These are phyloP conservation scores for Macrosoma leucophasiata DNA, from an alignment of 2,888 invertebrate species.

Conservation along the genomic window DNA sequence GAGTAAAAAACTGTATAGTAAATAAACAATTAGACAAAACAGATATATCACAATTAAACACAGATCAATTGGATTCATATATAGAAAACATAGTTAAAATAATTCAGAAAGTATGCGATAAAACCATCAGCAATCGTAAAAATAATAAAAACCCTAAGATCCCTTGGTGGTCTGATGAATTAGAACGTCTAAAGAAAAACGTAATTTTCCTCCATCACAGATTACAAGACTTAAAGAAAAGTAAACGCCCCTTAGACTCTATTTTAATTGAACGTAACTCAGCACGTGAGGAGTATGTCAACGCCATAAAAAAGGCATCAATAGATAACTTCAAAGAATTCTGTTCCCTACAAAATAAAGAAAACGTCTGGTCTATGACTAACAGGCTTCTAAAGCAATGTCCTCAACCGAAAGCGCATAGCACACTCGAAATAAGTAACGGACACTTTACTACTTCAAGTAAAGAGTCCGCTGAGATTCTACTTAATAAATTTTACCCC, in stretches of 20 bases:
- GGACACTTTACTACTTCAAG: constrained; percentile 8
- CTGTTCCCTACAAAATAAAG: constrained; percentile 21
- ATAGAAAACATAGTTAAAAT: neutral
- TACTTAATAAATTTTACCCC: constrained; percentile 19
- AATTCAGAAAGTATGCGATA: constrained; percentile 3
- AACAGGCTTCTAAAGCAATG: constrained; percentile 19
- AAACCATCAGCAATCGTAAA: too few species aligned
- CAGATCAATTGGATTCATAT: too few species aligned
- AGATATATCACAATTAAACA: neutral
- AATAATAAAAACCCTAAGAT: neutral
- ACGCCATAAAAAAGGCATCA: constrained; percentile 7
- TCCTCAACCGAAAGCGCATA: constrained; percentile 13
- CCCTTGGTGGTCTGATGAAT: constrained; percentile 13
- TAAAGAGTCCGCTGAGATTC: constrained; percentile 10
- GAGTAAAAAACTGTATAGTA: too few species aligned
- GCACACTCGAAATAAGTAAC: constrained; percentile 11
- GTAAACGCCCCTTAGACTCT: constrained; percentile 2
- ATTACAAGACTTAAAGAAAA: neutral
- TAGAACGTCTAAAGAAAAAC: constrained; percentile 3
- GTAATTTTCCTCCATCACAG: constrained; percentile 9
- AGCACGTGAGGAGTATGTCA: constrained; percentile 6
- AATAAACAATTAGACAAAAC: too few species aligned
- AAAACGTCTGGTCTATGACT: constrained; percentile 23
- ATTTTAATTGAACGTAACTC: neutral
- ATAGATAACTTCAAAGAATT: constrained; percentile 22